phyloP scores from a whole-genome alignment of 2,797 vertebrate species.

The Notoglanidium macrostoma region DNA sequence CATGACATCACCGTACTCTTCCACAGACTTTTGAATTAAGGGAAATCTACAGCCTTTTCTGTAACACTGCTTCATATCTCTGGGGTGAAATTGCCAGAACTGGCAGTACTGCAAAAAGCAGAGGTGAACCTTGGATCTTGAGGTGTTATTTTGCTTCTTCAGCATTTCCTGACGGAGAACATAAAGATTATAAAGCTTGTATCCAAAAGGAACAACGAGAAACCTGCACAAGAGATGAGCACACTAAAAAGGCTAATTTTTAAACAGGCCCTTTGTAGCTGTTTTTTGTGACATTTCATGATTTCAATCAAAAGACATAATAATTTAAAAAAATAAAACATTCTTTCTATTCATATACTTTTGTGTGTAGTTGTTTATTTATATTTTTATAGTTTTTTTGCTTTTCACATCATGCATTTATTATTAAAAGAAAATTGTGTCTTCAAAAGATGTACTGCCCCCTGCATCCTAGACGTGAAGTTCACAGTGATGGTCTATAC shows the following conservation, averaged over 20 bases:
- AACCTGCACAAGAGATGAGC: constrained; percentile 7
- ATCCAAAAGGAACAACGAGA: constrained; percentile 18
- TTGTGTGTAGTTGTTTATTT: constrained; percentile 9
- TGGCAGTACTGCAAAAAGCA: background rate
- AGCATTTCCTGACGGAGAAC: constrained; percentile 2
- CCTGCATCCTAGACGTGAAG: background rate
- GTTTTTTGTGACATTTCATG: constrained; percentile 25
- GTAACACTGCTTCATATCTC: constrained; percentile 28
- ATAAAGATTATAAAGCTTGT: constrained; percentile 22
- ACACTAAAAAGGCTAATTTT: constrained; percentile 28
- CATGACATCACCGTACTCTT: constrained; percentile 40
- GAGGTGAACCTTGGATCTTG: constrained; percentile 1
- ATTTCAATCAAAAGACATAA: constrained; percentile 30
- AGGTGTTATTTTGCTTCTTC: constrained; percentile 23
- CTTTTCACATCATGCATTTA: background rate
- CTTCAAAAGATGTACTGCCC: constrained; percentile 6
- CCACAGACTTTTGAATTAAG: constrained; percentile 26
- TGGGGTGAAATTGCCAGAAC: constrained; percentile 3
- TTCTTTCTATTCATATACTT: background rate
- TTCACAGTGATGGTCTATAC: constrained; percentile 17
- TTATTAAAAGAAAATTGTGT: background rate
- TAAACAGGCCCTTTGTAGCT: constrained; percentile 6
- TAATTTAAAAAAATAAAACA: constrained; percentile 31
- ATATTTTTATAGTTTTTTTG: background rate
- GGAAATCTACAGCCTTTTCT: constrained; percentile 9